A percentile compares a stretch with the other conserved stretches of the same genome.
These are phyloP conservation scores for Hippocampus guttulatus DNA, from an alignment of 2,113 vertebrate genomes.

Conservation along the genomic window DNA sequence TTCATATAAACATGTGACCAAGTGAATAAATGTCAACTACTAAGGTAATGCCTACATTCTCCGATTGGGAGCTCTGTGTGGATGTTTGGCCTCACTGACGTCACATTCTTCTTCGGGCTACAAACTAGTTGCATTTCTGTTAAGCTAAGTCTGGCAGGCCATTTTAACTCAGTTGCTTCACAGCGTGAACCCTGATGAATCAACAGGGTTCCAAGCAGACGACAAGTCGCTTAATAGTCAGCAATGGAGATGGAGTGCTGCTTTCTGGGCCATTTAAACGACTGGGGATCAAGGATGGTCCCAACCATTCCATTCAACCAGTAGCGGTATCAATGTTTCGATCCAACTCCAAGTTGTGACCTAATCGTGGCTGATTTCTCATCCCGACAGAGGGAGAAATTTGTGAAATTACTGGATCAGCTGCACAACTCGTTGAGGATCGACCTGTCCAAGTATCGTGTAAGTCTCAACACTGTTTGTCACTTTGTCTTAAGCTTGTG, in stretches of 20 bases:
- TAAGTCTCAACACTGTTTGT: constrained; percentile 63
- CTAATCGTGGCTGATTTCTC: constrained; percentile 13
- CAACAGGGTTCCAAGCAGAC: background rate
- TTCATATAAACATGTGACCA: background rate
- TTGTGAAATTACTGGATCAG: constrained; percentile 96
- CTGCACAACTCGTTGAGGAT: constrained; percentile 97
- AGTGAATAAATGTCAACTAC: background rate
- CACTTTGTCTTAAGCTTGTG: background rate
- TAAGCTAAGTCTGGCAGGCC: background rate
- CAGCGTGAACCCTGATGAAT: background rate
- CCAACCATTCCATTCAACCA: constrained; percentile 12
- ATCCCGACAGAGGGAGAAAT: constrained; percentile 89
- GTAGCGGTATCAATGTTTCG: background rate
- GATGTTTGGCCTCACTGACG: background rate
- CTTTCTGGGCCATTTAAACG: background rate
- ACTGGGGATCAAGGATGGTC: constrained; percentile 24
- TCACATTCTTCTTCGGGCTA: background rate
- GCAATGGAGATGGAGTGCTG: too few species aligned
- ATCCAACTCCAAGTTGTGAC: too few species aligned
- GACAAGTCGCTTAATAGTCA: too few species aligned
- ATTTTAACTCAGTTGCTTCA: background rate
- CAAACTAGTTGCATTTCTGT: background rate
- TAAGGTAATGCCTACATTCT: background rate
- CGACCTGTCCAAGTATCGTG: constrained; percentile 96
- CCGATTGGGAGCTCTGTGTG: background rate